Evolutionary conservation across 2,113 vertebrate species (phyloP).

Genomic region (Periophthalmus modestus): DNA sequence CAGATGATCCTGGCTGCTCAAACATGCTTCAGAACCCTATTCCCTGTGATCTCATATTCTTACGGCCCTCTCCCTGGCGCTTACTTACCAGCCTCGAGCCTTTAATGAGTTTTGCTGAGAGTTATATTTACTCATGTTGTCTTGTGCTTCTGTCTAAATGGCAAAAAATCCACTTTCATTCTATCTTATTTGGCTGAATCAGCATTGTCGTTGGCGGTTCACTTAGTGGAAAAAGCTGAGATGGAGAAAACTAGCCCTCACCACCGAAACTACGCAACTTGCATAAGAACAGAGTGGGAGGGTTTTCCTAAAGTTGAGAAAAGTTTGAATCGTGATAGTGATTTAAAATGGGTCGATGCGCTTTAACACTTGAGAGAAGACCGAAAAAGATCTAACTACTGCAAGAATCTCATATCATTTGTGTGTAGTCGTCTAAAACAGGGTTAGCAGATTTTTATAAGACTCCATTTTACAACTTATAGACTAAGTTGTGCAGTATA

Average conservation of each 20-base stretch:
- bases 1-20: constrained; percentile 55
- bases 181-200: constrained; percentile 50
- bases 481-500: no score
- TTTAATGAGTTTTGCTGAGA: constrained; percentile 67
- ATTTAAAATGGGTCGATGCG: neutral
- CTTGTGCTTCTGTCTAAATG: constrained; percentile 58
- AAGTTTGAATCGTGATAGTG: neutral
- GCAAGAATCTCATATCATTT: neutral
- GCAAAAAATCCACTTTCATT: constrained; percentile 48
- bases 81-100: constrained; percentile 32
- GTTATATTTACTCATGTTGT: constrained; percentile 64
- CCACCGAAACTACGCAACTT: constrained; percentile 33
- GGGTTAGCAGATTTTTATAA: no score
- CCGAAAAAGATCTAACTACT: neutral
- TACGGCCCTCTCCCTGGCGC: constrained; percentile 31
- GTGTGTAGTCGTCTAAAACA: neutral
- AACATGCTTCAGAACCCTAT: constrained; percentile 57
- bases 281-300: constrained; percentile 30
- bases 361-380: neutral
- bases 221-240: constrained; percentile 61
- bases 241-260: constrained; percentile 36
- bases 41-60: constrained; percentile 66
- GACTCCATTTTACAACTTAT: no score
- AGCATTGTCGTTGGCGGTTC: constrained; percentile 48
- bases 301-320: neutral